Conservation (phyloP, 2,797 vertebrate species). For the Cercopithecus neglectus region DNA sequence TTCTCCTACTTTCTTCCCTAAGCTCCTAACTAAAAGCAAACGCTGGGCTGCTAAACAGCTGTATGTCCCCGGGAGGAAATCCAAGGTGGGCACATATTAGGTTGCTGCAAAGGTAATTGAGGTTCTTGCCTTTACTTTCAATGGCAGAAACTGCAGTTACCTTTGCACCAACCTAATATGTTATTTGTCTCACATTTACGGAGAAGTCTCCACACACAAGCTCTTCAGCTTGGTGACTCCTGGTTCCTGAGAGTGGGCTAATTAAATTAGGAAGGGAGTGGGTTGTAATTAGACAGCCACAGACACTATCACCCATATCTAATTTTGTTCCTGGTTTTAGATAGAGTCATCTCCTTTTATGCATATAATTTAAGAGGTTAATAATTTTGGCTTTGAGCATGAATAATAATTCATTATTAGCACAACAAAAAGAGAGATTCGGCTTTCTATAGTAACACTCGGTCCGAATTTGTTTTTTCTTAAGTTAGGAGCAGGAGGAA, state of each 20-base stretch:
- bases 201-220: neutral
- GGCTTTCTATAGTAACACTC: neutral
- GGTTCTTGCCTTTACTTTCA: neutral
- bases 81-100: rapidly evolving
- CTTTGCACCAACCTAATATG: no score
- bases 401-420: slow-evolving; percentile 58
- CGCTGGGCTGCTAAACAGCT: rapidly evolving
- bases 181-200: neutral
- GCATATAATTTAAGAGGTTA: slow-evolving; percentile 55
- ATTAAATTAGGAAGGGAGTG: slow-evolving; percentile 38
- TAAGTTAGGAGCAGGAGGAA: neutral
- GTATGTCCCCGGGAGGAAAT: neutral
- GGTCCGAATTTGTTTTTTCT: neutral
- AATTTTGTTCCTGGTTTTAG: slow-evolving; percentile 55
- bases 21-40: neutral
- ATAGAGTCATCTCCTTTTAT: neutral
- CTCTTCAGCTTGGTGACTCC: neutral
- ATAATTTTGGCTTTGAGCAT: slow-evolving; percentile 26
- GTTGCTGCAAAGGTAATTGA: neutral
- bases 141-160: neutral
- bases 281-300: neutral
- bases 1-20: neutral
- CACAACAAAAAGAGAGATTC: neutral
- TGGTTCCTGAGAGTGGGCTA: neutral
- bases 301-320: neutral